Evolutionary conservation across 2,888 invertebrate genomes (phyloP).

Genomic region (Synanthedon myopaeformis): DNA sequence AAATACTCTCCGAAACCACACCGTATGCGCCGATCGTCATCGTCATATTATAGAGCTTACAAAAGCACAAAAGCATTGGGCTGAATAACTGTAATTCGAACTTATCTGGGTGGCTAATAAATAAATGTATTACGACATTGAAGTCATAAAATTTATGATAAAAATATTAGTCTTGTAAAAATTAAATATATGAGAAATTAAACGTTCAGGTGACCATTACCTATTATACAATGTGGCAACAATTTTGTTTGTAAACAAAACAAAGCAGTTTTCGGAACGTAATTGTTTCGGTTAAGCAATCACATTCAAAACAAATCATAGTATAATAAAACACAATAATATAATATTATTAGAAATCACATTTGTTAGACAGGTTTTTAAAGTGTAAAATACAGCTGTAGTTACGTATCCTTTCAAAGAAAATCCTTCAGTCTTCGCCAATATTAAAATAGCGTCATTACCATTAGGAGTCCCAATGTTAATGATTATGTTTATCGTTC

Average conservation of each 20-base stretch:
- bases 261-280: neutral
- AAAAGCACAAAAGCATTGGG: neutral
- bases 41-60: neutral
- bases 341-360: too few species aligned
- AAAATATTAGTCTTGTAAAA: too few species aligned
- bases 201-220: neutral
- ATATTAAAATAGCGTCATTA: conserved; percentile 12
- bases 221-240: neutral
- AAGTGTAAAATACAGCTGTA: neutral
- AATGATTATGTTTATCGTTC: conserved; percentile 4
- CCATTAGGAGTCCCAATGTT: conserved; percentile 23
- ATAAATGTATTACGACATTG: too few species aligned
- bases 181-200: too few species aligned
- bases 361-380: too few species aligned
- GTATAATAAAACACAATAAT: too few species aligned
- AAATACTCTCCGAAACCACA: conserved; percentile 36
- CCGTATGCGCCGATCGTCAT: conserved; percentile 19
- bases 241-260: neutral
- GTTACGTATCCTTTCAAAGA: conserved; percentile 28
- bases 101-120: too few species aligned
- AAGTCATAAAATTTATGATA: too few species aligned
- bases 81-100: too few species aligned
- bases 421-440: conserved; percentile 3
- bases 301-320: too few species aligned
- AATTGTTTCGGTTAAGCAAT: too few species aligned